Conservation (phyloP, 2,113 vertebrate genomes). For the Sardina pilchardus region DNA sequence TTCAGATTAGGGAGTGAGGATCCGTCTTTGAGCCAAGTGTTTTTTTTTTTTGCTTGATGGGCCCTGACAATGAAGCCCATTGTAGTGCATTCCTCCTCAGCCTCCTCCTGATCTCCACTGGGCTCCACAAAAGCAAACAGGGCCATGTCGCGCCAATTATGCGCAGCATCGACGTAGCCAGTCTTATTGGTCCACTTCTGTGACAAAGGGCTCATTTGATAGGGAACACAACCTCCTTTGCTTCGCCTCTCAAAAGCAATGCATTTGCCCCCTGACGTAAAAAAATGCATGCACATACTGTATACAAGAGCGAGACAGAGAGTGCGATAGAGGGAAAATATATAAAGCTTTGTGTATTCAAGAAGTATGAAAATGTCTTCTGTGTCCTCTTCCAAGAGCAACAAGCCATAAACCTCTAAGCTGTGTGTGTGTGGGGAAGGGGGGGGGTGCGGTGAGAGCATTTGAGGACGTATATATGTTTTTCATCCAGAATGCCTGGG, state of each 20-base stretch:
- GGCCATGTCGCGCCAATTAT: not conserved
- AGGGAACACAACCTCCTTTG: not conserved
- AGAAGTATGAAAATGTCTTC: slow-evolving; percentile 13
- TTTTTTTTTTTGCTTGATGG: slow-evolving; percentile 26
- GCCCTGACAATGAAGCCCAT: slow-evolving; percentile 15
- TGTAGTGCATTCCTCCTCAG: not conserved
- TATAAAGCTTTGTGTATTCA: not conserved
- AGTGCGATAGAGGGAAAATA: not conserved
- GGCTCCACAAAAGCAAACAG: slow-evolving; percentile 18
- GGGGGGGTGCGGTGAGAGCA: not conserved
- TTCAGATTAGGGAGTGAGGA: slow-evolving; percentile 36
- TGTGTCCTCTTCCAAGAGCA: not conserved
- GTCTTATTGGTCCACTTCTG: not conserved
- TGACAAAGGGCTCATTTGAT: not conserved
- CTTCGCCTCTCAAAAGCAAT: not conserved
- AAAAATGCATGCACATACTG: not conserved
- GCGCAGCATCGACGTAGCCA: slow-evolving; percentile 11
- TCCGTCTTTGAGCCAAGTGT: slow-evolving; percentile 16
- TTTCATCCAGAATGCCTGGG: not conserved
- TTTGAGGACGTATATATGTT: not conserved
- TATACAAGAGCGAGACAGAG: not conserved
- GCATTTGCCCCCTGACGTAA: not conserved
- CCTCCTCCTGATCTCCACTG: not conserved
- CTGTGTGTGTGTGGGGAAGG: not conserved
- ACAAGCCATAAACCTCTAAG: not conserved